Base-by-base conservation (phyloP, 64 coral and sea anemone species). In the Pachyseris speciosa region DNA sequence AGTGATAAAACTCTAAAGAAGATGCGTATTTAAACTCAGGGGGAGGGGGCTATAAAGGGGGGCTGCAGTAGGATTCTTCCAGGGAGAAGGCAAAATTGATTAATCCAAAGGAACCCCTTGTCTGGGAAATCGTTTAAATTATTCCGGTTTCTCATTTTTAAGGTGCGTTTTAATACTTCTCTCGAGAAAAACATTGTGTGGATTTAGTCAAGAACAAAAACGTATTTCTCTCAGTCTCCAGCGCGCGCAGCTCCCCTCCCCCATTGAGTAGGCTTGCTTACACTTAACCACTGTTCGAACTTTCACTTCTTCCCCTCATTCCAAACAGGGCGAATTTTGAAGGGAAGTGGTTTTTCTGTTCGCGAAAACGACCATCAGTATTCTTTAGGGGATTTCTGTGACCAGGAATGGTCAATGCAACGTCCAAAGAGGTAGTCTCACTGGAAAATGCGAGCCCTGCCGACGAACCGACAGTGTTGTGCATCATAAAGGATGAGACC, bases 401-500 rank as follows among this genome's bases (percentile, higher is more conserved):
- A 70, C 78, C 69, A 79, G 89, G 40, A 67, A 92, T 92, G 89
- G 89, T 92, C 69, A 73, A 84, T 92, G 89, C 69, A 34, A 84
- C 77, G 34, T 84, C 89, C 28, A 84, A 38, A 69, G 66, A 63
- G 9, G 30, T 92, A 71, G 89, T 92, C 7, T 20, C 89, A 48
- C 79, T 92, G 0, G 66, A 92, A 34, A 67, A 92, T 63, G 16
- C 24, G 29, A 26, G 64, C 53, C 19, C 30, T 1, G 41, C 61
- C 31, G 89, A 92, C 1, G 89, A 92, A 84, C 66, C 89, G 6
- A 59, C 39, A 60, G 80, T 92, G 32, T 12, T 92, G 7, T 92
- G 89, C 47, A 84, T 92, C n/a, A 43, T 92, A 20, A 83, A 92
- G 47, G 89, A 92, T 72, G 89, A 92, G 36, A 92, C 89, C 7